These are phyloP conservation scores for Orthonevra nobilis DNA, from an alignment of 2,888 invertebrate species.

Conservation along the genomic window DNA sequence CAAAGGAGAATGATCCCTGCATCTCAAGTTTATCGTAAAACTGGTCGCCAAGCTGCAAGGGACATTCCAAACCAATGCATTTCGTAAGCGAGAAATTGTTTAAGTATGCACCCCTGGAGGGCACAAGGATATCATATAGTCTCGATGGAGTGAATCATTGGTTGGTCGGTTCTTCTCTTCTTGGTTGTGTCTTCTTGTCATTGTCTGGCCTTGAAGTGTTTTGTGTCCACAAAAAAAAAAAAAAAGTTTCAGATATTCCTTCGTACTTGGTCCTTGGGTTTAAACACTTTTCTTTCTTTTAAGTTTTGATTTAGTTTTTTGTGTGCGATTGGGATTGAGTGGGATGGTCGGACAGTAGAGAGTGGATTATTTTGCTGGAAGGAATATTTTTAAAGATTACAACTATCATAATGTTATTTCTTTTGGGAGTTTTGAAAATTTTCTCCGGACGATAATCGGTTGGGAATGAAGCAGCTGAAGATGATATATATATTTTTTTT, in stretches of 20 bases:
- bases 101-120: conserved; percentile 35
- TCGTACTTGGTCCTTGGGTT: conserved; percentile 4
- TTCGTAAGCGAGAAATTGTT: conserved; percentile 14
- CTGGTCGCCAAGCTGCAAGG: background rate
- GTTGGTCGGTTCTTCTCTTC: conserved; percentile 31
- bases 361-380: conserved; percentile 24
- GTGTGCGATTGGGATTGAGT: background rate
- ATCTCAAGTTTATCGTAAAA: no score
- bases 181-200: no score
- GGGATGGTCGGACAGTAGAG: background rate
- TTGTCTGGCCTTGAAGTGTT: conserved; percentile 56
- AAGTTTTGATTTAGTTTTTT: conserved; percentile 18
- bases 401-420: conserved; percentile 55
- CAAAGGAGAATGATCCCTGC: no score
- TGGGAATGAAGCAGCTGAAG: conserved; percentile 49
- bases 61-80: conserved; percentile 24
- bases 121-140: conserved; percentile 40
- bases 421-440: conserved; percentile 12
- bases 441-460: conserved; percentile 32
- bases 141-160: conserved; percentile 44
- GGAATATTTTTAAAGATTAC: conserved; percentile 50
- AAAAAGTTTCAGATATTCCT: background rate
- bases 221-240: conserved; percentile 5
- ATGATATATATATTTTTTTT: no score
- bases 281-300: conserved; percentile 14